These are phyloP conservation scores for Pilophorus perplexus DNA, from an alignment of 2,888 invertebrate genomes.

Conservation along the genomic window DNA sequence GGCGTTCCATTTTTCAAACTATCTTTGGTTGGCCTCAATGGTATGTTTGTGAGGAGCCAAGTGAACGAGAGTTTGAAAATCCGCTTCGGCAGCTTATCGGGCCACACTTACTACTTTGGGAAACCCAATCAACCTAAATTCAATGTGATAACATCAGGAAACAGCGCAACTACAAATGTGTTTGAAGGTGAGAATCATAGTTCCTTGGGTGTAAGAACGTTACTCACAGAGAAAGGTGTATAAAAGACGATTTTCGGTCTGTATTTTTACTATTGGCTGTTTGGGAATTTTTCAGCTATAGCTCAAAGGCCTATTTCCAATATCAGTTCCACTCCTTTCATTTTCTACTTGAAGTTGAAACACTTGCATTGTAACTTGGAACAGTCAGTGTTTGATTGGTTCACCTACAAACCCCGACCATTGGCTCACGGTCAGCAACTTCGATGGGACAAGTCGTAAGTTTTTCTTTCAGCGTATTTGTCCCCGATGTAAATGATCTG, in stretches of 20 bases:
- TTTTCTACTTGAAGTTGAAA: constrained; percentile 46
- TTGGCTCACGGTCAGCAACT: background rate
- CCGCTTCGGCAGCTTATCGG: constrained; percentile 39
- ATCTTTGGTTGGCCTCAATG: constrained; percentile 32
- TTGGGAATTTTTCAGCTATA: no score
- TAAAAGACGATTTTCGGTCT: no score
- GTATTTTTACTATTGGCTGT: no score
- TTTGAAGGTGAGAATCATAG: constrained; percentile 40
- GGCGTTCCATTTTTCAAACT: constrained; percentile 42
- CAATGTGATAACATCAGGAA: constrained; percentile 36
- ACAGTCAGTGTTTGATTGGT: constrained; percentile 47
- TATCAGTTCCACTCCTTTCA: constrained; percentile 41
- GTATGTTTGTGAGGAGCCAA: constrained; percentile 42
- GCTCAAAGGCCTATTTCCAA: constrained; percentile 44
- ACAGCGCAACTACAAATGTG: constrained; percentile 28
- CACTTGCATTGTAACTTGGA: constrained; percentile 47
- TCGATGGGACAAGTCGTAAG: constrained; percentile 18
- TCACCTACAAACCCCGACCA: constrained; percentile 45
- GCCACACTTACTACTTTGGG: constrained; percentile 33
- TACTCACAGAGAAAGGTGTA: no score
- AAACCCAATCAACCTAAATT: constrained; percentile 31
- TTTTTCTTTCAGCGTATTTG: background rate
- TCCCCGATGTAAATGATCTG: background rate
- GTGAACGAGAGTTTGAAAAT: constrained; percentile 43
- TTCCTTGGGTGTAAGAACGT: no score